These are phyloP conservation scores for Sebastes glaucus DNA, from an alignment of 2,797 vertebrate genomes.

Conservation along the genomic window DNA sequence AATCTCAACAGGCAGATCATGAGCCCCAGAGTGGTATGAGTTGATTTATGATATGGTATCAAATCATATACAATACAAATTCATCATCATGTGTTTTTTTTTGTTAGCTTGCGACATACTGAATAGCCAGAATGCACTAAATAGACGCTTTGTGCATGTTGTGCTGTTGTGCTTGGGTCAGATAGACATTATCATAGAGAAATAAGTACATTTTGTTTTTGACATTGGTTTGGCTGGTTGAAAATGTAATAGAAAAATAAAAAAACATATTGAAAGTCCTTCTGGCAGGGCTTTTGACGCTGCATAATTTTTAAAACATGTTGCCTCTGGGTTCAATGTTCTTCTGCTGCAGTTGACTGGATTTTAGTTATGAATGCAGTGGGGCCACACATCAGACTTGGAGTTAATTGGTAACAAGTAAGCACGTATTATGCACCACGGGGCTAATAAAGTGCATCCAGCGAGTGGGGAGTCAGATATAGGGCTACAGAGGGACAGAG, in stretches of 20 bases:
- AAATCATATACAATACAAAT: background rate
- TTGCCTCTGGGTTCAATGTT: conserved; percentile 29
- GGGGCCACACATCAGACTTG: conserved; percentile 26
- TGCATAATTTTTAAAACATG: conserved; percentile 15
- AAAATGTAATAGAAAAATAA: background rate
- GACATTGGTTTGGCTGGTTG: background rate
- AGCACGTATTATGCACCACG: conserved; percentile 38
- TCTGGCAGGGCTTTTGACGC: background rate
- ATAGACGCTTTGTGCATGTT: background rate
- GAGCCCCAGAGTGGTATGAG: background rate
- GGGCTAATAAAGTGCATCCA: conserved; percentile 48
- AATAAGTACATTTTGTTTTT: background rate
- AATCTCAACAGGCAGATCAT: background rate
- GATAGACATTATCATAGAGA: background rate
- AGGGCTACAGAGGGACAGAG: background rate
- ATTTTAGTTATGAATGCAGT: conserved; percentile 35
- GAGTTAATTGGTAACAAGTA: conserved; percentile 76
- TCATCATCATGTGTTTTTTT: background rate
- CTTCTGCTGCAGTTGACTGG: conserved; percentile 39
- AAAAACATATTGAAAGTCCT: background rate
- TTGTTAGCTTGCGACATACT: background rate
- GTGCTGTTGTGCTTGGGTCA: background rate
- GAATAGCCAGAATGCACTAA: background rate
- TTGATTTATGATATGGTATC: conserved; percentile 1
- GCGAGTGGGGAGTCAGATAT: background rate